phyloP scores from a whole-genome alignment of 2,797 vertebrate genomes.

The Myotis daubentonii region DNA sequence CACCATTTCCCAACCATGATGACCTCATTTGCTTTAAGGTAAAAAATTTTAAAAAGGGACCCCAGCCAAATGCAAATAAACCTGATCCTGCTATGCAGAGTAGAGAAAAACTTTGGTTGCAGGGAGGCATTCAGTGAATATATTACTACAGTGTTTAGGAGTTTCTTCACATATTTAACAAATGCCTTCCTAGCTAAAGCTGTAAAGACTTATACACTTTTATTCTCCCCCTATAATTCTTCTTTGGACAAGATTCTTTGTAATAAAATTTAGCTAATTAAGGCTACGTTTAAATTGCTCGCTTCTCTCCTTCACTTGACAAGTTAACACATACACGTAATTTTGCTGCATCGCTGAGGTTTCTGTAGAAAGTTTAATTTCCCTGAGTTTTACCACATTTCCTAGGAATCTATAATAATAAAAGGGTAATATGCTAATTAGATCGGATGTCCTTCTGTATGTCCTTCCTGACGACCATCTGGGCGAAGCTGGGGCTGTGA shows the following conservation, averaged over 20 bases:
- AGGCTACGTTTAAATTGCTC: background rate
- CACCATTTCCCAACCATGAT: background rate
- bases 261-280: background rate
- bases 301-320: background rate
- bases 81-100: background rate
- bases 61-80: background rate
- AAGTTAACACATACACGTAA: conserved; percentile 1
- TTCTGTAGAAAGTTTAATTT: conserved; percentile 37
- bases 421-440: too few relatives aligned
- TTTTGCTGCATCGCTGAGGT: conserved; percentile 31
- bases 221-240: background rate
- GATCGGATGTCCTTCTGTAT: too few relatives aligned
- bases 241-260: background rate
- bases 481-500: too few relatives aligned
- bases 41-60: background rate
- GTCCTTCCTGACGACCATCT: too few relatives aligned
- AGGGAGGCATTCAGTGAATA: background rate
- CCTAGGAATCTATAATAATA: background rate
- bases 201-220: background rate
- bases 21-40: background rate
- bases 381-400: conserved; percentile 21
- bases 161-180: conserved; percentile 7
- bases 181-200: background rate
- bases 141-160: background rate
- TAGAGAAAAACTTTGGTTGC: background rate